Conservation (phyloP, 2,888 invertebrate species). For the Mamestra brassicae region DNA sequence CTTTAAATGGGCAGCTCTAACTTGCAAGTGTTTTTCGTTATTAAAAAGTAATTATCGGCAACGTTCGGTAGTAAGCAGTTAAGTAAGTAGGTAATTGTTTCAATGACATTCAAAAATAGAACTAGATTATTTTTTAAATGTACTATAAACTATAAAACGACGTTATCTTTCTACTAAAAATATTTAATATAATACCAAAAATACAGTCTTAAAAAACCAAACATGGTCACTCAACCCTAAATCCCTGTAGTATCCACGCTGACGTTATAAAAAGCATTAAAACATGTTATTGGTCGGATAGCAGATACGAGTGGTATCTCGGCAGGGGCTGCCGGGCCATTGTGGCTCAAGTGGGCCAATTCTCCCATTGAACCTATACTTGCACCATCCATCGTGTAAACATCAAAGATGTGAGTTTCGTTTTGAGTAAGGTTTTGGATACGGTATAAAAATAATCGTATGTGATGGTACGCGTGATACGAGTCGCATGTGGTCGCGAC, state of each 20-base stretch:
- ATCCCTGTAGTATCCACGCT: conserved; percentile 54
- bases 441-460: conserved; percentile 61
- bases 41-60: too few species aligned
- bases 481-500: too few species aligned
- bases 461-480: too few species aligned
- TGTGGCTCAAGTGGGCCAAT: conserved; percentile 89
- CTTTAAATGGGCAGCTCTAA: too few species aligned
- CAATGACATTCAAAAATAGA: not conserved
- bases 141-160: not conserved
- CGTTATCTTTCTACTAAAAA: too few species aligned
- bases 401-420: conserved; percentile 70
- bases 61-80: too few species aligned
- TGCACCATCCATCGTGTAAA: conserved; percentile 87
- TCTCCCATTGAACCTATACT: conserved; percentile 86
- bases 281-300: conserved; percentile 73
- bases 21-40: too few species aligned
- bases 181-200: not conserved
- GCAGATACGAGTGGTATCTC: conserved; percentile 79
- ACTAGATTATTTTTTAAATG: not conserved
- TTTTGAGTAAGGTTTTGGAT: conserved; percentile 67
- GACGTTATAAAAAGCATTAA: conserved; percentile 67
- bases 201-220: conserved; percentile 8
- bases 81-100: not conserved
- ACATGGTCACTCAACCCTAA: conserved; percentile 49
- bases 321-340: conserved; percentile 75